Evolutionary conservation across 35 echinoderm and acorn worm genomes (phyloP), one percentile per base, ranked within the genome.

Genomic region (Apostichopus parvimensis): DNA sequence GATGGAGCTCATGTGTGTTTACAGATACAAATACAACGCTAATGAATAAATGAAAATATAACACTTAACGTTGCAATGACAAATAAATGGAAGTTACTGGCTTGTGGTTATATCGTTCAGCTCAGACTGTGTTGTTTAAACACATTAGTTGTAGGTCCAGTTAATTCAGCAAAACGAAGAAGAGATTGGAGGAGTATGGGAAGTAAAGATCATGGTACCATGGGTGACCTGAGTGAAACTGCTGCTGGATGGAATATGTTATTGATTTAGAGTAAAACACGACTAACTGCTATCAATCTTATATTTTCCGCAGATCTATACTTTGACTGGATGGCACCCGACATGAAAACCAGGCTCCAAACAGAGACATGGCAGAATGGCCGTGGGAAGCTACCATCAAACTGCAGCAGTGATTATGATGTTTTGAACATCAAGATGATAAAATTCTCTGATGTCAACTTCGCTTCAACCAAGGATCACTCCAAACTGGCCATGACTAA

Each of bases 301-400:
- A 53, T 53, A 6, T 87, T 18, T 66, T 79, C 53, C 56, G 10
- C 79, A 93, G 92, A 93, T 78, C 34, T 93, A 9, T 93, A 93
- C 26, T 25, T 17, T 73, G 92, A 85, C 7, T 87, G 56, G 17
- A 7, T 93, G 20, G 92, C 92, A 28, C 92, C 81, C 9, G 56
- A 85, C 78, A 53, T 93, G 52, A 68, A 87, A 65, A 53, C 79
- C 12, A 7, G 22, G 15, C 17, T 93, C 81, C 1, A 52, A 17
- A 93, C 79, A 55, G 92, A 93, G 45, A 93, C 92, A 56, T 93
- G 92, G 92, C 62, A 59, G 59, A 85, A 93, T 59, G 92, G 92
- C 7, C 58, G 15, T 6, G 45, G 28, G 2, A 53, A 87, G 24
- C 59, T 86, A 23, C 34, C 80, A 1, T 93, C 92, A 9, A 71